A percentile compares a stretch with the other conserved stretches of the same genome.
phyloP scores from a whole-genome alignment of 2,797 vertebrate genomes.

The Sciaenops ocellatus region DNA sequence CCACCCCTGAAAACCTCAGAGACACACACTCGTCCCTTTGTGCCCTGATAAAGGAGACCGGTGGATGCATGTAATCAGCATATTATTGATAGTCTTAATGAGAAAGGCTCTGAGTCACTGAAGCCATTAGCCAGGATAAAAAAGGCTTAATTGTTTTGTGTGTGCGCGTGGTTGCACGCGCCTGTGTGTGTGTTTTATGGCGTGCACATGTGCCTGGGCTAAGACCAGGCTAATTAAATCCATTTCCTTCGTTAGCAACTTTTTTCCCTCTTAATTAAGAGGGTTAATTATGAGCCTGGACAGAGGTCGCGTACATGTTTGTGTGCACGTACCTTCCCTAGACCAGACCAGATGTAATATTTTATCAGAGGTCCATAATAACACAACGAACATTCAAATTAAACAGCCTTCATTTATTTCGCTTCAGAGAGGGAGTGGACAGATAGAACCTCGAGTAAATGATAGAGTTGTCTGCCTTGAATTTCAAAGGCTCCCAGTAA shows the following conservation, averaged over 20 bases:
- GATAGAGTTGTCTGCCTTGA: conserved; percentile 28
- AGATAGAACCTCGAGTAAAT: conserved; percentile 30
- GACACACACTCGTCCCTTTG: conserved; percentile 73
- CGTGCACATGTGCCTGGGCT: conserved; percentile 61
- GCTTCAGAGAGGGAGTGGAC: conserved; percentile 13
- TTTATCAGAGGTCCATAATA: conserved; percentile 9
- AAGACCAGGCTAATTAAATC: conserved; percentile 86
- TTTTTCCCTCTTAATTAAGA: conserved; percentile 83
- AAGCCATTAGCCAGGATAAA: conserved; percentile 84
- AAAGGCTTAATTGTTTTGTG: conserved; percentile 85
- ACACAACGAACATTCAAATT: conserved; percentile 39
- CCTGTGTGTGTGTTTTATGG: conserved; percentile 62
- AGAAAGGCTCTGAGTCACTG: conserved; percentile 83
- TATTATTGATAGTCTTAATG: conserved; percentile 88
- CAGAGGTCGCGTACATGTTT: conserved; percentile 58
- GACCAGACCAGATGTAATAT: conserved; percentile 7
- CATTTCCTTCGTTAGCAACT: conserved; percentile 82
- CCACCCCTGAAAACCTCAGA: conserved; percentile 55
- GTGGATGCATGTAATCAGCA: conserved; percentile 82
- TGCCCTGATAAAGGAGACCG: conserved; percentile 71
- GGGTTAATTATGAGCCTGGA: conserved; percentile 80
- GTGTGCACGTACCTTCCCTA: conserved; percentile 1
- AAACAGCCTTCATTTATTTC: conserved; percentile 35
- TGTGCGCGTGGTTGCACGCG: conserved; percentile 57
- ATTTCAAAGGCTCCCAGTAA: conserved; percentile 33